Conservation (phyloP, 2,113 vertebrate species). For the Nycticebus coucang region DNA sequence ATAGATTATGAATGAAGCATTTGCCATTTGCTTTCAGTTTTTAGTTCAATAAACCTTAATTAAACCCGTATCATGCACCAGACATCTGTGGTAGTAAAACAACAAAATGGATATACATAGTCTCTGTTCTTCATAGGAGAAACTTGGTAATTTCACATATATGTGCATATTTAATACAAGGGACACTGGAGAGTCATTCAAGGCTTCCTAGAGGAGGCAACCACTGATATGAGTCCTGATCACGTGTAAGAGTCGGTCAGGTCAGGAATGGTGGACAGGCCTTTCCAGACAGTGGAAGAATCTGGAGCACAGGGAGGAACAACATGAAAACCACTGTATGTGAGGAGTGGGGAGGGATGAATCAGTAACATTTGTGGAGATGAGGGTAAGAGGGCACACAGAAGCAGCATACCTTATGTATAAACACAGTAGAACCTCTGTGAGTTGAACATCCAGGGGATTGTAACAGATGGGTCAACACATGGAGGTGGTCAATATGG, state of each 20-base stretch:
- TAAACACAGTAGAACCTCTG: no score
- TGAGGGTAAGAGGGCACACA: background rate
- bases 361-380: background rate
- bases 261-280: background rate
- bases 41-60: slow-evolving; percentile 59
- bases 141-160: background rate
- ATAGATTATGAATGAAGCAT: slow-evolving; percentile 36
- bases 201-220: background rate
- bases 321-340: background rate
- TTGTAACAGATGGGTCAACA: no score
- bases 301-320: background rate
- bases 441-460: no score
- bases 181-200: background rate
- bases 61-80: slow-evolving; percentile 35
- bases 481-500: no score
- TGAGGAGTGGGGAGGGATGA: no score
- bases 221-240: background rate
- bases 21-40: slow-evolving; percentile 65
- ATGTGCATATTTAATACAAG: background rate
- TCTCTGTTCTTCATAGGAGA: background rate
- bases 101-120: background rate
- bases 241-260: background rate
- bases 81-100: slow-evolving; percentile 17
- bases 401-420: background rate
- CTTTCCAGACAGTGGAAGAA: background rate